Evolutionary conservation across 2,113 vertebrate genomes (phyloP), one percentile per base, ranked within the genome.

Genomic region (Ia io): DNA sequence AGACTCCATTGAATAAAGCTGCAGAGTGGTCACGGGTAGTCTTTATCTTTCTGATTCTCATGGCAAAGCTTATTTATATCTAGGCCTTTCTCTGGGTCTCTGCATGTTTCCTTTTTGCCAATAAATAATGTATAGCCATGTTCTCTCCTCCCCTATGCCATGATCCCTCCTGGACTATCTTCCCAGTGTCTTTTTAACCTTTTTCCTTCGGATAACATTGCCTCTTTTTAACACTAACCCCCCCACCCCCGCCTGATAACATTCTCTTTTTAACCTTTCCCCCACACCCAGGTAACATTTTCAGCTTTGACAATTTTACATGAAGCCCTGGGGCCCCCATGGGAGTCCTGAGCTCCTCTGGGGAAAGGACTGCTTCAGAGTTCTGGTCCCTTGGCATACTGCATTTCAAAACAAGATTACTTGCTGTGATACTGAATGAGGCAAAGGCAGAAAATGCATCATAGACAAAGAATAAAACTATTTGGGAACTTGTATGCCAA

Each of bases 381-480:
- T 78, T n/a, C 40, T 74, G 47, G 69, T 63, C 87, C n/a, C 77
- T 85, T 91, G 93, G 59, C 70, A 79, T 76, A 82, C 37, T 91
- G 80, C 77, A 93, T 94, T 77, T 74, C 78, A 76, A 94, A 95
- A 92, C 49, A 79, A 96, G 84, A 88, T 92, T 51, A 85, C 92
- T 79, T 37, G 53, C 90, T 97, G 92, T 91, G 95, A 92, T 84
- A 83, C 82, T 92, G 92, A 37, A 79, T 85, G 97, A 95, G 71
- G 47, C 22, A 79, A 93, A 97, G 91, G 61, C 78, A 94, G 71
- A 95, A 95, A 95, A 94, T 61, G 53, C 76, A 88, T 90, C 77
- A 96, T 92, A 96, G 97, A 92, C 94, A 91, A 93, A 88, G 37
- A 95, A 93, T 91, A 92, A 89, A 94, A 87, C 87, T 74, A 76